phyloP scores from a whole-genome alignment of 2,888 invertebrate genomes.

The Mesorhabditis spiculigera region DNA sequence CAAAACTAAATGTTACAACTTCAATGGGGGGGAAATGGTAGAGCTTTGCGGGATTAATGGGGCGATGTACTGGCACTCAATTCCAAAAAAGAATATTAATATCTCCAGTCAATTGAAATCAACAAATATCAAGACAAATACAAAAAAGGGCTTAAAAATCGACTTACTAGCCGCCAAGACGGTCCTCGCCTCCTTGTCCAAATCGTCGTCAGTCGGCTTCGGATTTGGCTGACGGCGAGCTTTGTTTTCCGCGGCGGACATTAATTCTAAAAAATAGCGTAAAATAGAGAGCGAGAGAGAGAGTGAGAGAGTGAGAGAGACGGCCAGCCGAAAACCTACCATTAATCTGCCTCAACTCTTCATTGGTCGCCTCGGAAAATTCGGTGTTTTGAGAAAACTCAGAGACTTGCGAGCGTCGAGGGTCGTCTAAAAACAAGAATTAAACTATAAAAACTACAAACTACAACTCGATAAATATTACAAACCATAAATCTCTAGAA shows the following conservation, averaged over 20 bases:
- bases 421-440: background rate
- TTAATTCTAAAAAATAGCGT: slow-evolving; percentile 15
- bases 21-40: too few species aligned
- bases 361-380: slow-evolving; percentile 26
- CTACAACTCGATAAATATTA: background rate
- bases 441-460: background rate
- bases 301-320: too few species aligned
- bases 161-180: slow-evolving; percentile 25
- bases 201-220: slow-evolving; percentile 5
- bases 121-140: too few species aligned
- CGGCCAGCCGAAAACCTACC: slow-evolving; percentile 10
- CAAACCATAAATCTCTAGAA: background rate
- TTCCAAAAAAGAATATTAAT: too few species aligned
- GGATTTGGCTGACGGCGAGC: slow-evolving; percentile 9
- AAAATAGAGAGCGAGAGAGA: too few species aligned
- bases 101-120: too few species aligned
- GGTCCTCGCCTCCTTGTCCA: background rate
- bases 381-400: slow-evolving; percentile 19
- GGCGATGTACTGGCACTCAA: too few species aligned
- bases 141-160: background rate
- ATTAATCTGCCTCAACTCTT: slow-evolving; percentile 29
- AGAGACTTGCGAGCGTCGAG: slow-evolving; percentile 10
- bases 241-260: slow-evolving; percentile 24
- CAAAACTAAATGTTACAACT: too few species aligned
- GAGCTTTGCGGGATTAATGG: too few species aligned